Evolutionary conservation across 2,797 vertebrate genomes (phyloP), one percentile per base, ranked within the genome.

Genomic region (Lepidocolaptes lacrymiger): DNA sequence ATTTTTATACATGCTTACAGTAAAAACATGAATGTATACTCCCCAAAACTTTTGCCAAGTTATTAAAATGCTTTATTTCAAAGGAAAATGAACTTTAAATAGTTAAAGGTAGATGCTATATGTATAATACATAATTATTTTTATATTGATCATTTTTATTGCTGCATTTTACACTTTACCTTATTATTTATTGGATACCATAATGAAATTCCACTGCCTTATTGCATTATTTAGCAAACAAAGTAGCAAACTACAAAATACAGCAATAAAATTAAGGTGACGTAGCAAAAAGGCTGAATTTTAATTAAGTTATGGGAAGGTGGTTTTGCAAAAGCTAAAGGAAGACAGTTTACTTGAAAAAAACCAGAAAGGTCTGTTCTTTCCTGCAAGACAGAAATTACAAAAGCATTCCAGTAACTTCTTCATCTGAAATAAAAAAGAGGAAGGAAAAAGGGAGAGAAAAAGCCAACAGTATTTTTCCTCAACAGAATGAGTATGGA

Each of bases 171-270:
- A 97, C 64, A 94, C 55, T 94, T 97, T 93, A 89, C 27, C 44
- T 69, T 88, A 87, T 95, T 94, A 97, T 97, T 97, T 97, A 96
- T 94, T 95, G 84, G 64, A 75, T 64, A 88, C 20, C 62, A 37
- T 92, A 96, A 97, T 93, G 51, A 97, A 95, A 89, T 95, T 96
- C 46, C 81, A 94, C 12, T 83, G 81, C 71, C 91, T 97, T 96
- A 97, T 94, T 96, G 85, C 39, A 97, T 96, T 97, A 96, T 95
- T 96, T 97, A 79, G 51, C 89, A 95, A 97, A 94, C 44, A 95
- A 85, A 95, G 66, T 86, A 91, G 68, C 75, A 95, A 95, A 95
- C 46, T 91, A 63, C 19, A 93, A 58, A 97, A 96, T 51, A 89
- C 34, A 95, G 46, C 82, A 97, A 95, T 97, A 96, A 97, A 97